Conservation (phyloP, 1,140 invertebrate genomes). For the Brachionus koreanus region DNA sequence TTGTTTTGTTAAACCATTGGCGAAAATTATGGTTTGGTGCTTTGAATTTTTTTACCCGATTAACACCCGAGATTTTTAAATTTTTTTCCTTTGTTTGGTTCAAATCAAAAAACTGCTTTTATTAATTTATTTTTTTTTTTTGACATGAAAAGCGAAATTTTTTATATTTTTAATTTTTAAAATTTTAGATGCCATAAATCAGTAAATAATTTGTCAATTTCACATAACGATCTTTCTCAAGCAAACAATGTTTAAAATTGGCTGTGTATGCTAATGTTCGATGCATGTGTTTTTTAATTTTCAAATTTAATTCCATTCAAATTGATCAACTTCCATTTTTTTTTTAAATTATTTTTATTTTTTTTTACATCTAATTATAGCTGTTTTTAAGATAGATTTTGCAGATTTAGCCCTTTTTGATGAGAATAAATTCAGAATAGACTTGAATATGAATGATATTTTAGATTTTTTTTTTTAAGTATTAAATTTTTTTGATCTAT, state of each 20-base stretch:
- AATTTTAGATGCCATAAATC: constrained; percentile 15
- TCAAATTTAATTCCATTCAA: not conserved
- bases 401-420: not conserved
- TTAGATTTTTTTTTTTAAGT: not conserved
- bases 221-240: constrained; percentile 16
- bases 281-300: not conserved
- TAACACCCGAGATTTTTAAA: constrained; percentile 13
- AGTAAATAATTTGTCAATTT: not conserved
- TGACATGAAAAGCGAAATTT: not conserved
- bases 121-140: not conserved
- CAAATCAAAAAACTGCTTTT: constrained; percentile 26
- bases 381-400: not conserved
- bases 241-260: constrained; percentile 36
- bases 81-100: not conserved
- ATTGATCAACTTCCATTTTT: constrained; percentile 24
- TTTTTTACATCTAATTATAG: constrained; percentile 11
- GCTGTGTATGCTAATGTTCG: not conserved
- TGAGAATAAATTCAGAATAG: constrained; percentile 2
- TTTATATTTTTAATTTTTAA: not conserved
- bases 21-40: constrained; percentile 17
- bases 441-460: not conserved
- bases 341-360: not conserved
- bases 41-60: constrained; percentile 15
- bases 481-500: not conserved
- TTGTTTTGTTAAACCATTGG: not conserved